Base-by-base conservation (phyloP, 2,888 invertebrate genomes). In the Eristalis intricaria region DNA sequence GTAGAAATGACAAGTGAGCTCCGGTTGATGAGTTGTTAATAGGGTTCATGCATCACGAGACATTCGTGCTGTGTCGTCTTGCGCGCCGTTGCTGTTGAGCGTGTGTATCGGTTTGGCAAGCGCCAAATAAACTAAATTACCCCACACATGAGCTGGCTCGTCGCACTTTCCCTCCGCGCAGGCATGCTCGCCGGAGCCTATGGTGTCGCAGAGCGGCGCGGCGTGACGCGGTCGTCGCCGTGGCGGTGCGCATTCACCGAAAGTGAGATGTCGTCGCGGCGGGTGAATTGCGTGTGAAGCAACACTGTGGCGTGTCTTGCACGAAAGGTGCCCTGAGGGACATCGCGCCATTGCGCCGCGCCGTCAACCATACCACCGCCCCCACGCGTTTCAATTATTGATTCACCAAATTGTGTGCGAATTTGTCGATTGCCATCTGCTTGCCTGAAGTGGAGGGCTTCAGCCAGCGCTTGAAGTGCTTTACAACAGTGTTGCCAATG, bases 181-280 rank as follows among this genome's bases (percentile, higher is more conserved):
- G 50, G 8, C 32, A 29, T 13, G 29, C 29, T 1, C 66, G 8
- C 13, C 74, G 3, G 11, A 43, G 63, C 7, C 40, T 63, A 35
- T 40, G 43, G 26, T 43, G 26, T 29, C 43, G 23, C 60, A n/a
- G n/a, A n/a, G n/a, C n/a, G 23, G 23, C 60, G 58, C 43, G 50
- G 3, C 32, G 35, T 19, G n/a, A 23, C 43, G 61, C 13, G 22
- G 35, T 83, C 65, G n/a, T n/a, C n/a, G n/a, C n/a, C n/a, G n/a
- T n/a, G 69, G 78, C 83, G n/a, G 43, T 79, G 70, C 73, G 78
- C 83, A 38, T 70, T 77, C 43, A 61, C 84, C 75, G 87, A 87
- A 87, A 87, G 87, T 84, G 87, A 87, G 87, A 87, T 87, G 84
- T 87, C 84, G 79, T 84, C 84, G 87, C 87, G 84, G 87, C 84